Evolutionary conservation across 2,797 vertebrate species (phyloP).

Genomic region (Sebastes variabilis): DNA sequence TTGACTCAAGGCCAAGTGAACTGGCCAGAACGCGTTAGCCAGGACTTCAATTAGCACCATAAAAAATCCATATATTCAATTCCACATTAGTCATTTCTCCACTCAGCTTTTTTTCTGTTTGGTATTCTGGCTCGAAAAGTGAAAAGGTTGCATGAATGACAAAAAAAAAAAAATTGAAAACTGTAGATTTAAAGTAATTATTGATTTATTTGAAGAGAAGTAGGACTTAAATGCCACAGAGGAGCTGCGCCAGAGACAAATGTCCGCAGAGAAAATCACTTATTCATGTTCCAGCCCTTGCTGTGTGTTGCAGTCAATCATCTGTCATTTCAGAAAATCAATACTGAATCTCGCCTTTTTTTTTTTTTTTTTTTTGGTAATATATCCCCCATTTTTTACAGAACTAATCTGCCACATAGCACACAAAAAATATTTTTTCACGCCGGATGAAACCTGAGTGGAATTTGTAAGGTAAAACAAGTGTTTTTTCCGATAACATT

Average conservation of each 20-base stretch:
- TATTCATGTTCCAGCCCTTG: conserved; percentile 66
- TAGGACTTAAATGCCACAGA: conserved; percentile 72
- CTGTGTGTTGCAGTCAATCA: conserved; percentile 61
- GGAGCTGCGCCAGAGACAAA: conserved; percentile 61
- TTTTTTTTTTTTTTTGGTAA: conserved; percentile 16
- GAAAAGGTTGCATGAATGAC: conserved; percentile 63
- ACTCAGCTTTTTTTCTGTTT: conserved; percentile 21
- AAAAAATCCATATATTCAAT: conserved; percentile 74
- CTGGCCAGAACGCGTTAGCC: conserved; percentile 32
- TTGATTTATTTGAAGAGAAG: conserved; percentile 73
- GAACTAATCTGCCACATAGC: conserved; percentile 31
- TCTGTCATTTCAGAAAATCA: conserved; percentile 71
- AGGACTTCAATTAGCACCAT: conserved; percentile 43
- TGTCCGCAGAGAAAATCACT: conserved; percentile 59
- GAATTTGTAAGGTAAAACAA: conserved; percentile 1
- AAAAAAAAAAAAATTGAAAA: conserved; percentile 35
- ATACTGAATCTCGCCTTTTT: conserved; percentile 52
- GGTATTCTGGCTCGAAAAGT: conserved; percentile 45
- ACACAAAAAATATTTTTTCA: neutral
- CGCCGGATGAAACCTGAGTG: neutral
- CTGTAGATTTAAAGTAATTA: conserved; percentile 70
- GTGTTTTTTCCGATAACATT: conserved; percentile 31
- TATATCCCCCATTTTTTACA: conserved; percentile 23
- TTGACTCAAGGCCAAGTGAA: conserved; percentile 50
- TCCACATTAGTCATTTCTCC: conserved; percentile 69